These are phyloP conservation scores for Geodia barretti DNA, from an alignment of 37 sponge, comb jelly and placozoan genomes.

Conservation along the genomic window DNA sequence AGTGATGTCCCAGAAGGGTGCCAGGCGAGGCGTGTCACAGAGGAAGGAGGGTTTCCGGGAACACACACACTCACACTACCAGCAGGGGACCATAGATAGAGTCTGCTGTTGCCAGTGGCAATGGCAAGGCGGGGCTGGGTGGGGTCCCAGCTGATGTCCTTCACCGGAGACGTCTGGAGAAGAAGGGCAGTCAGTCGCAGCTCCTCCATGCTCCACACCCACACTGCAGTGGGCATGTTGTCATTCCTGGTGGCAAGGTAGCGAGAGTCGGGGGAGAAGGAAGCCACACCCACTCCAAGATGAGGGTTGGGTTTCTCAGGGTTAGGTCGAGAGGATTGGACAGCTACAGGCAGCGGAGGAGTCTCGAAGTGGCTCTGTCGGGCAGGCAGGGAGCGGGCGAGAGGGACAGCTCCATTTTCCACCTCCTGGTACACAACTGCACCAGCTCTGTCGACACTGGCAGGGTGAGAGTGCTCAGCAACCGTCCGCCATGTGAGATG, in stretches of 20 bases:
- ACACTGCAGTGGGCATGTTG: slow-evolving; percentile 92
- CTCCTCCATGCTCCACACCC: slow-evolving; percentile 88
- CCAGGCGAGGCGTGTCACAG: slow-evolving; percentile 71
- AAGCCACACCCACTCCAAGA: slow-evolving; percentile 77
- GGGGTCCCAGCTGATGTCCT: slow-evolving; percentile 87
- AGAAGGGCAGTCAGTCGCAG: slow-evolving; percentile 66
- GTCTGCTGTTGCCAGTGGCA: slow-evolving; percentile 73
- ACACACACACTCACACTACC: slow-evolving; percentile 81
- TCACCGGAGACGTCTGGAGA: slow-evolving; percentile 64
- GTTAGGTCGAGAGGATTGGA: slow-evolving; percentile 73
- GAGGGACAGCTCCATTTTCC: slow-evolving; percentile 23
- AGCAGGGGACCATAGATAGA: slow-evolving; percentile 94
- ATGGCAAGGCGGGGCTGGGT: slow-evolving; percentile 78
- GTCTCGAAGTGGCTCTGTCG: slow-evolving; percentile 71
- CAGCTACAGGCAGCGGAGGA: slow-evolving; percentile 27
- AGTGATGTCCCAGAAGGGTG: slow-evolving; percentile 80
- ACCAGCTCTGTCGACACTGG: slow-evolving; percentile 4
- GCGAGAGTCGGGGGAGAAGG: slow-evolving; percentile 79
- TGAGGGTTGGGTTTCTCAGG: slow-evolving; percentile 91
- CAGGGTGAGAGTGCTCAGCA: slow-evolving; percentile 66
- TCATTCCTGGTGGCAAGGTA: slow-evolving; percentile 91
- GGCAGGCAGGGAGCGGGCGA: background rate
- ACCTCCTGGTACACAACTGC: slow-evolving; percentile 74
- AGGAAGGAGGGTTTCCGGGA: slow-evolving; percentile 47
- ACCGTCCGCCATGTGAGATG: slow-evolving; percentile 89